Evolutionary conservation across 2,888 invertebrate genomes (phyloP).

Genomic region (Candidula unifasciata): DNA sequence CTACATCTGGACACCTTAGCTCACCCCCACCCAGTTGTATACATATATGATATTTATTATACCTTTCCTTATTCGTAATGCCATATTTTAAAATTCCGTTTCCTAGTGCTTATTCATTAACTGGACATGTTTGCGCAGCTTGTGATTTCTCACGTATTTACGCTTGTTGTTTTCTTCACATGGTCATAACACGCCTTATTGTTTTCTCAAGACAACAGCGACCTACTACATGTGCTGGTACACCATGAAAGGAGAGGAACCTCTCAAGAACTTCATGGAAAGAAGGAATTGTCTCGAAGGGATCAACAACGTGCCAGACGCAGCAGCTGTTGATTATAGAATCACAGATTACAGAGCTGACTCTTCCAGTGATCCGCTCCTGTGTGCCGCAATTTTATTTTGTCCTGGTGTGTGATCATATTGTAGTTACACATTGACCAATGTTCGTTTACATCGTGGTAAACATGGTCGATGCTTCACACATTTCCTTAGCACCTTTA

Average conservation of each 20-base stretch:
- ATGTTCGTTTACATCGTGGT: neutral
- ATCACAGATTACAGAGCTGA: constrained; percentile 51
- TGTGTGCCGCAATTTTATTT: constrained; percentile 69
- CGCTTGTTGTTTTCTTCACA: no score
- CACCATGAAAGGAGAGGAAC: constrained; percentile 58
- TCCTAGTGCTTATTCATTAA: no score
- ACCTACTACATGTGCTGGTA: constrained; percentile 72
- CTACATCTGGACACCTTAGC: no score
- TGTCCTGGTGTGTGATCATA: constrained; percentile 61
- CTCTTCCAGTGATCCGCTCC: constrained; percentile 52
- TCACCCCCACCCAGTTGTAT: no score
- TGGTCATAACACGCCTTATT: neutral
- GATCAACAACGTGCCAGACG: constrained; percentile 55
- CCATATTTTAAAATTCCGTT: no score
- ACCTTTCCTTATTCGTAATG: no score
- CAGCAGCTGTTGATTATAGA: constrained; percentile 30
- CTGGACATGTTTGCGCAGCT: no score
- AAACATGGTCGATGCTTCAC: no score
- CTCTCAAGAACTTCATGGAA: constrained; percentile 53
- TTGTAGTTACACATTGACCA: neutral
- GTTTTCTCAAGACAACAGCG: constrained; percentile 59
- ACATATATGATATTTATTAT: no score
- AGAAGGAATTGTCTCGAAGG: constrained; percentile 57
- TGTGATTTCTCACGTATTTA: no score
- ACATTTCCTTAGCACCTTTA: no score